These are phyloP conservation scores for Aphaenogaster floridana DNA, from an alignment of 1,140 invertebrate species.

Conservation along the genomic window DNA sequence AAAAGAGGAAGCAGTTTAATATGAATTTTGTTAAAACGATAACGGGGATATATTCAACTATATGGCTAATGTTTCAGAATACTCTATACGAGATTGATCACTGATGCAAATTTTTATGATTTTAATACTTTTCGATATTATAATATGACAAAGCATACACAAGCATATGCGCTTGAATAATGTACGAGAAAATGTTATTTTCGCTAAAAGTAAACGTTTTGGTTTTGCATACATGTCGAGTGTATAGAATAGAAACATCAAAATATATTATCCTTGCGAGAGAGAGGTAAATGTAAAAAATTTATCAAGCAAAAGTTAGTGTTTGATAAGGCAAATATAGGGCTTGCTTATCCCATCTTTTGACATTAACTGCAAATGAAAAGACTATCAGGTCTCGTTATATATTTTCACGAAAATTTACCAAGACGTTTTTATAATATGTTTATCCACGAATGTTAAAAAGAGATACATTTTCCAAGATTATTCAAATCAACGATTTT, in stretches of 20 bases:
- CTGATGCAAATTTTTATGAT: constrained; percentile 3
- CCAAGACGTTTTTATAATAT: not conserved
- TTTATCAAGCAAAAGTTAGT: not conserved
- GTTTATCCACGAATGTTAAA: not conserved
- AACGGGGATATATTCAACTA: not conserved
- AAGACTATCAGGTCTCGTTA: not conserved
- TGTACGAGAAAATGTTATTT: not conserved
- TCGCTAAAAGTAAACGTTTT: not conserved
- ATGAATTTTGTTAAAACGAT: not conserved
- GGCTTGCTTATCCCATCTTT: too few species aligned
- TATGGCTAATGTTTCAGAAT: not conserved
- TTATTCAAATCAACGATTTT: not conserved
- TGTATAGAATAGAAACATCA: not conserved
- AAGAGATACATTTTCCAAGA: not conserved
- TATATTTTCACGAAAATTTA: too few species aligned
- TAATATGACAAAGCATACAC: not conserved
- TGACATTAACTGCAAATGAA: not conserved
- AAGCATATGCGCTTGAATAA: not conserved
- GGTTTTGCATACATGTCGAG: not conserved
- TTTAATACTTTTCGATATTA: not conserved
- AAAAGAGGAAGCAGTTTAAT: constrained; percentile 46
- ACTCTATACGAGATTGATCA: not conserved
- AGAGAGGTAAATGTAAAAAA: too few species aligned
- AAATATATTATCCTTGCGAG: not conserved
- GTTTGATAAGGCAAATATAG: not conserved